phyloP scores from a whole-genome alignment of 2,113 vertebrate species.

The Sinocyclocheilus anophthalmus region DNA sequence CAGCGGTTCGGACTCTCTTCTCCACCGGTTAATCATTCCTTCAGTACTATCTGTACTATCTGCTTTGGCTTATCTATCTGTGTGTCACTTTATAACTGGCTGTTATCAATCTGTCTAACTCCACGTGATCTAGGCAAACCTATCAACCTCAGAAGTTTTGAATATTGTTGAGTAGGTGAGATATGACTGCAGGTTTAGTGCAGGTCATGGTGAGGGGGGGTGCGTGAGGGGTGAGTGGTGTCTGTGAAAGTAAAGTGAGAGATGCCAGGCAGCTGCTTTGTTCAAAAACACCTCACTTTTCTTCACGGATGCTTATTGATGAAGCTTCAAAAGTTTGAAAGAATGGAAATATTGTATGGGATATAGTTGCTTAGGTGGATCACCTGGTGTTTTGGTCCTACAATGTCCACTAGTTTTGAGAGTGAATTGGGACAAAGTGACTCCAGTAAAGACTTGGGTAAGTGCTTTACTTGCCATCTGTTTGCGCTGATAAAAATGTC shows the following conservation, averaged over 20 bases:
- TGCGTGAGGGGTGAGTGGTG: neutral
- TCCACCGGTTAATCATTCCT: conserved; percentile 91
- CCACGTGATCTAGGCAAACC: conserved; percentile 73
- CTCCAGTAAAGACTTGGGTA: conserved; percentile 75
- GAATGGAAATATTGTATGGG: conserved; percentile 71
- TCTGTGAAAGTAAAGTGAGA: conserved; percentile 66
- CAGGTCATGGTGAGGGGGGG: conserved; percentile 67
- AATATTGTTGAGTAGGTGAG: conserved; percentile 80
- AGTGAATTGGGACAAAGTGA: conserved; percentile 68
- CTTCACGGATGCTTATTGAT: conserved; percentile 70
- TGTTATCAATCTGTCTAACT: conserved; percentile 77
- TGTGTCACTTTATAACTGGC: conserved; percentile 96
- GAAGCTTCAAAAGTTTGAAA: conserved; percentile 70
- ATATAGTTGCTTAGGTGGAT: conserved; percentile 67
- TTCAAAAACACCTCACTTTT: conserved; percentile 57
- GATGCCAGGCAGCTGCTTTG: conserved; percentile 70
- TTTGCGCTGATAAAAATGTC: neutral
- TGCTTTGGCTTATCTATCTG: conserved; percentile 88
- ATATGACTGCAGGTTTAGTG: conserved; percentile 77
- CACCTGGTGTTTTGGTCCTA: conserved; percentile 47
- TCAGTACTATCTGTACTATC: conserved; percentile 79
- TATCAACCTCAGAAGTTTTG: conserved; percentile 71
- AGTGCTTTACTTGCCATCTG: conserved; percentile 62
- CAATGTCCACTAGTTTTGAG: conserved; percentile 77
- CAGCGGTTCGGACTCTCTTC: conserved; percentile 70